Evolutionary conservation across 1,140 invertebrate species (phyloP).

Genomic region (Ips typographus): DNA sequence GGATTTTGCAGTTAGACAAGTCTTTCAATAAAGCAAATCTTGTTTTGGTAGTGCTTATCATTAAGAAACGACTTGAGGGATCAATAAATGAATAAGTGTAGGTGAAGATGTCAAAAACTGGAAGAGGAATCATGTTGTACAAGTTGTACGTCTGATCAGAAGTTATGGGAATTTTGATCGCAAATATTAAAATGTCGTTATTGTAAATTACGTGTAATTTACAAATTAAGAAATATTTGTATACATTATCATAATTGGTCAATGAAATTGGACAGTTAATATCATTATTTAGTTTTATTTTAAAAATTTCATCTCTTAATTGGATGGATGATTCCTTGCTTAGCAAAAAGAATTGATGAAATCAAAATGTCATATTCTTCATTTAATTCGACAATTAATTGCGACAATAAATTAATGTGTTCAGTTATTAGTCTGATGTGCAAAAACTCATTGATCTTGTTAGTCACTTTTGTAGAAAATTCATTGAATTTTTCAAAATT

Average conservation of each 20-base stretch:
- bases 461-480: slow-evolving; percentile 1
- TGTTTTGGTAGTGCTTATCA: slow-evolving; percentile 21
- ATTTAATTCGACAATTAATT: slow-evolving; percentile 20
- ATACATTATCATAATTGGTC: neutral
- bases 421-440: neutral
- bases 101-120: neutral
- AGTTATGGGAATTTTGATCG: slow-evolving; percentile 10
- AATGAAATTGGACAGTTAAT: slow-evolving; percentile 18
- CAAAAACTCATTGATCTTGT: neutral
- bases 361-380: slow-evolving; percentile 29
- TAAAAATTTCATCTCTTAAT: slow-evolving; percentile 6
- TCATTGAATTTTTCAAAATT: slow-evolving; percentile 14
- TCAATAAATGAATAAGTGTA: slow-evolving; percentile 19
- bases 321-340: slow-evolving; percentile 36
- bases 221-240: slow-evolving; percentile 19
- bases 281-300: slow-evolving; percentile 20
- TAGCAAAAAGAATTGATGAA: slow-evolving; percentile 30
- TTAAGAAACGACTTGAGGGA: slow-evolving; percentile 14
- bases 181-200: slow-evolving; percentile 11
- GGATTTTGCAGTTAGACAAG: slow-evolving; percentile 4
- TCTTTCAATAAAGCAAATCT: slow-evolving; percentile 18
- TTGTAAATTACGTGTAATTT: slow-evolving; percentile 5
- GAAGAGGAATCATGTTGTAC: slow-evolving; percentile 15
- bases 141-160: slow-evolving; percentile 2
- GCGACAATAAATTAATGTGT: slow-evolving; percentile 23